Evolutionary conservation across 2,888 invertebrate genomes (phyloP).

Genomic region (Drosophila austrosaltans): DNA sequence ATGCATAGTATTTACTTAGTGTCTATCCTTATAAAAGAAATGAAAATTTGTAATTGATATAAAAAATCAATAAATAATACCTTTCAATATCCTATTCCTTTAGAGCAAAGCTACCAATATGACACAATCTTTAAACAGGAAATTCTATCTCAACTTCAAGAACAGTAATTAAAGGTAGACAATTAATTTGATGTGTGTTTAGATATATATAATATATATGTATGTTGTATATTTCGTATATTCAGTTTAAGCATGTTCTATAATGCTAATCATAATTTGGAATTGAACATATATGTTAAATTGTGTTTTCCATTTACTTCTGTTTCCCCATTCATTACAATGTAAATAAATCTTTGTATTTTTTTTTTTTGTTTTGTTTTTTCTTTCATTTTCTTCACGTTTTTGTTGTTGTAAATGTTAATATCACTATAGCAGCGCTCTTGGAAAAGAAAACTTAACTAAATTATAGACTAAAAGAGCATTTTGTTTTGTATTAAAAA

Average conservation of each 20-base stretch:
- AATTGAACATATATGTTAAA: conserved; percentile 53
- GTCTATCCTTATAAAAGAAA: too few relatives aligned
- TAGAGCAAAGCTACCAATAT: too few relatives aligned
- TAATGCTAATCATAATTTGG: conserved; percentile 72
- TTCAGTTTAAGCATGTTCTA: conserved; percentile 76
- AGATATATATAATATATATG: conserved; percentile 26
- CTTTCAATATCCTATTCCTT: too few relatives aligned
- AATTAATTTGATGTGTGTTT: conserved; percentile 60
- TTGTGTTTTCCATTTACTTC: conserved; percentile 33
- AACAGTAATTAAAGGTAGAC: not conserved
- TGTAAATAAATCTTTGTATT: conserved; percentile 63
- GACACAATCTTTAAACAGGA: too few relatives aligned
- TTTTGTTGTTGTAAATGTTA: conserved; percentile 62
- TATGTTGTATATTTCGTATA: conserved; percentile 77
- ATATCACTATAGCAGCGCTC: conserved; percentile 78
- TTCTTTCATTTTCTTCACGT: not conserved
- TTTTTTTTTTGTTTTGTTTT: not conserved
- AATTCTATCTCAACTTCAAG: too few relatives aligned
- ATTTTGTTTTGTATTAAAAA: conserved; percentile 42
- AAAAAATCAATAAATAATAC: too few relatives aligned
- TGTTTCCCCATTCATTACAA: conserved; percentile 55
- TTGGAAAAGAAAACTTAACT: conserved; percentile 53
- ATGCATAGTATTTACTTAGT: too few relatives aligned
- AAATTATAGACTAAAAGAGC: conserved; percentile 51
- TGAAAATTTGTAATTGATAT: too few relatives aligned